These are phyloP conservation scores for Pogonognathellus flavescens DNA, from an alignment of 1,140 invertebrate genomes.

Conservation along the genomic window DNA sequence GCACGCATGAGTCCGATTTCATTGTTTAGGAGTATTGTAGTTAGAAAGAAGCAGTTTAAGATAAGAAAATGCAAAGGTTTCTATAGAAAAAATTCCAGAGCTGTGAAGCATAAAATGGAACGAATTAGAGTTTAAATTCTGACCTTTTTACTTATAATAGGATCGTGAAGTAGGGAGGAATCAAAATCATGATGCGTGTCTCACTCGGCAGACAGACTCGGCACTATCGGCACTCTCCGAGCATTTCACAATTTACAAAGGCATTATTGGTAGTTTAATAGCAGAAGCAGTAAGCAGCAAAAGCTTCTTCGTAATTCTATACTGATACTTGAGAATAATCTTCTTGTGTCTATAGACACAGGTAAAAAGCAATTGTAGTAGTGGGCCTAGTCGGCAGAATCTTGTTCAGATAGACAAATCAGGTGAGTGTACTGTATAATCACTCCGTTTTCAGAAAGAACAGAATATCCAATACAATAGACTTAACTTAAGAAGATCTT, in stretches of 20 bases:
- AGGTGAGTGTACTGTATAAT: too few species aligned
- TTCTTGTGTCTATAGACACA: too few species aligned
- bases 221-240: not conserved
- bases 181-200: slow-evolving; percentile 43
- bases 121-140: slow-evolving; percentile 59
- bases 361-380: too few species aligned
- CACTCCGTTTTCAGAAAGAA: too few species aligned
- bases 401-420: too few species aligned
- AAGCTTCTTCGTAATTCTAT: too few species aligned
- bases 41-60: slow-evolving; percentile 21
- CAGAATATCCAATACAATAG: too few species aligned
- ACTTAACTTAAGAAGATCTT: too few species aligned
- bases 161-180: slow-evolving; percentile 36
- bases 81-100: slow-evolving; percentile 51
- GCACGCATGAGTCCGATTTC: slow-evolving; percentile 38
- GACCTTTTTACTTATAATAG: slow-evolving; percentile 53
- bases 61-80: not conserved
- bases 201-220: not conserved
- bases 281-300: too few species aligned
- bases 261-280: too few species aligned
- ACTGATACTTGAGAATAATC: too few species aligned
- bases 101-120: slow-evolving; percentile 54
- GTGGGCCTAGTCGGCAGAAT: too few species aligned
- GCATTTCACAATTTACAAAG: not conserved
- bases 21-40: not conserved